Evolutionary conservation across 2,113 vertebrate genomes (phyloP).

Genomic region (Hippocampus guttulatus): DNA sequence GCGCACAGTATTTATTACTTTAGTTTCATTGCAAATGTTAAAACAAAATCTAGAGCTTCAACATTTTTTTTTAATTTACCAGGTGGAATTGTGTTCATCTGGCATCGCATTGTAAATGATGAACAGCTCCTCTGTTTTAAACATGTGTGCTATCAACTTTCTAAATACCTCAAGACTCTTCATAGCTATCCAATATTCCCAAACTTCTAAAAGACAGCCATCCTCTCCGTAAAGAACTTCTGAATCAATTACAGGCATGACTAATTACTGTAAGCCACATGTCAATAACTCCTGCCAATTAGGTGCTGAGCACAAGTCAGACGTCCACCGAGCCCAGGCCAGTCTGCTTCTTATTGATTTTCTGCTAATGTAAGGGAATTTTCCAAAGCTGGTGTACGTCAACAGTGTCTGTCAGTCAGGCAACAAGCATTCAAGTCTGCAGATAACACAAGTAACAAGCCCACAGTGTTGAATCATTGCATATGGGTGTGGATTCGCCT

Average conservation of each 20-base stretch:
- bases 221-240: conserved; percentile 4
- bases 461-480: conserved; percentile 36
- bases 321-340: conserved; percentile 23
- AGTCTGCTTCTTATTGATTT: conserved; percentile 50
- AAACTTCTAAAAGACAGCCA: neutral
- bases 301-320: conserved; percentile 45
- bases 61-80: neutral
- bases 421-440: conserved; percentile 49
- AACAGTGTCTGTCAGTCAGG: conserved; percentile 39
- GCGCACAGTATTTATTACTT: neutral
- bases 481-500: conserved; percentile 23
- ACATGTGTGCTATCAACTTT: neutral
- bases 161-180: neutral
- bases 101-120: neutral
- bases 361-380: conserved; percentile 38
- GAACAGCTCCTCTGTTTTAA: neutral
- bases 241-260: conserved; percentile 46
- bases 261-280: conserved; percentile 50
- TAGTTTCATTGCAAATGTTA: neutral
- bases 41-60: neutral
- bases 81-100: neutral
- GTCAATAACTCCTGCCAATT: conserved; percentile 68
- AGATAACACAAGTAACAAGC: conserved; percentile 41
- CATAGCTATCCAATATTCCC: neutral
- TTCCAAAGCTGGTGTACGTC: conserved; percentile 29